phyloP scores from a whole-genome alignment of 2,797 vertebrate species.

The Choloepus didactylus region DNA sequence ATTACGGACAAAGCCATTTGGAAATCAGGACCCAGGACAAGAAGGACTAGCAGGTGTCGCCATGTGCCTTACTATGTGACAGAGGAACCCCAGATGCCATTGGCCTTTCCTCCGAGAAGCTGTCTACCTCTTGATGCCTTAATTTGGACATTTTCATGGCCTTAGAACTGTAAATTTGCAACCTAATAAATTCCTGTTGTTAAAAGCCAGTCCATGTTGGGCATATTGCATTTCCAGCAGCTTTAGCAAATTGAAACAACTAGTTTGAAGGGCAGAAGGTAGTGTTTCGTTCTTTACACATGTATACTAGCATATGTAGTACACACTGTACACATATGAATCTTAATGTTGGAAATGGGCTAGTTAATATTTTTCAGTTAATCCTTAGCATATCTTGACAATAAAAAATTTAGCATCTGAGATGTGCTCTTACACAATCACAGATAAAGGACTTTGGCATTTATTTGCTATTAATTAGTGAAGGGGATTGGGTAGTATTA shows the following conservation, averaged over 20 bases:
- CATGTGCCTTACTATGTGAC: too few species aligned
- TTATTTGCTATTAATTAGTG: neutral
- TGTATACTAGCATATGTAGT: neutral
- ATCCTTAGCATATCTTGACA: neutral
- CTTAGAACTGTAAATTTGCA: too few species aligned
- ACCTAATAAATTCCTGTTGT: too few species aligned
- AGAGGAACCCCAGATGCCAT: too few species aligned
- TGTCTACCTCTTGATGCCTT: too few species aligned
- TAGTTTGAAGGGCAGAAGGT: neutral
- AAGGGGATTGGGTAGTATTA: neutral
- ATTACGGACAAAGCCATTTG: too few species aligned
- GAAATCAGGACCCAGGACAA: too few species aligned
- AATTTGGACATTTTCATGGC: too few species aligned
- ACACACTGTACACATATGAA: neutral
- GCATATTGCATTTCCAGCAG: too few species aligned
- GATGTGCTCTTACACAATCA: neutral
- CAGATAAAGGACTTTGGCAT: neutral
- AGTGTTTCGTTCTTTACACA: neutral
- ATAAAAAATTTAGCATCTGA: slow-evolving; percentile 20
- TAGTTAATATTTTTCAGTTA: neutral
- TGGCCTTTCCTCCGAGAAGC: too few species aligned
- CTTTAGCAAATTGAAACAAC: neutral
- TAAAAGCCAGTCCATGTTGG: too few species aligned
- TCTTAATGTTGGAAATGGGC: neutral
- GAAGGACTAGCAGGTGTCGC: too few species aligned